A percentile compares a stretch with the other conserved stretches of the same genome.
phyloP scores from a whole-genome alignment of 1,140 invertebrate species.

The Eurosta solidaginis region DNA sequence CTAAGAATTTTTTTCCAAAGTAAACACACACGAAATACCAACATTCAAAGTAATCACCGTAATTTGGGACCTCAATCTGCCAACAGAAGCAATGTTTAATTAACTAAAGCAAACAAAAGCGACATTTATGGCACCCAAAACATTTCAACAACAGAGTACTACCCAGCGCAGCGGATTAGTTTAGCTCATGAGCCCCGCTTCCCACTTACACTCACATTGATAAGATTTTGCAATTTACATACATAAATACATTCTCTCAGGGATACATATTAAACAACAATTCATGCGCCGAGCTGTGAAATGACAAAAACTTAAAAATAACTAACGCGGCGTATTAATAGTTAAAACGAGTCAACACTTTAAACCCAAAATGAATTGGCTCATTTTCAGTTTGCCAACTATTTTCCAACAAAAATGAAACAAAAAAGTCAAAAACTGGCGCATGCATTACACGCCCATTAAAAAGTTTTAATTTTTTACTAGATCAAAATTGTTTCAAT shows the following conservation, averaged over 20 bases:
- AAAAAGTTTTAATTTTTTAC: no score
- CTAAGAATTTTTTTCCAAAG: background rate
- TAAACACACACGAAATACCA: background rate
- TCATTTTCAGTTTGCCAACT: background rate
- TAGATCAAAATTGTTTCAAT: no score
- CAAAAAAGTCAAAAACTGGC: background rate
- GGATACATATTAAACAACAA: background rate
- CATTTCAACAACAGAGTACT: background rate
- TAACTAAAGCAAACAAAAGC: constrained; percentile 26
- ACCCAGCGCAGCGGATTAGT: background rate
- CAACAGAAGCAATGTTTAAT: constrained; percentile 22
- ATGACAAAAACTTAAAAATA: background rate
- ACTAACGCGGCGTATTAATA: background rate
- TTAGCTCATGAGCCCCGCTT: background rate
- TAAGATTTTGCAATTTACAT: background rate
- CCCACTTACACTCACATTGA: background rate
- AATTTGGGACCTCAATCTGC: constrained; percentile 21
- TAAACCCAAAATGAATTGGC: constrained; percentile 12
- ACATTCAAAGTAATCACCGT: background rate
- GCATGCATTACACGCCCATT: no score
- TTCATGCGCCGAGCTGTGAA: constrained; percentile 17
- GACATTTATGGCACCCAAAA: constrained; percentile 24
- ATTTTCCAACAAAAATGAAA: background rate
- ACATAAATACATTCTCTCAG: background rate
- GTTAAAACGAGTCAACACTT: background rate